These are phyloP conservation scores for Barnardius zonarius DNA, from an alignment of 2,113 vertebrate species.

Conservation along the genomic window DNA sequence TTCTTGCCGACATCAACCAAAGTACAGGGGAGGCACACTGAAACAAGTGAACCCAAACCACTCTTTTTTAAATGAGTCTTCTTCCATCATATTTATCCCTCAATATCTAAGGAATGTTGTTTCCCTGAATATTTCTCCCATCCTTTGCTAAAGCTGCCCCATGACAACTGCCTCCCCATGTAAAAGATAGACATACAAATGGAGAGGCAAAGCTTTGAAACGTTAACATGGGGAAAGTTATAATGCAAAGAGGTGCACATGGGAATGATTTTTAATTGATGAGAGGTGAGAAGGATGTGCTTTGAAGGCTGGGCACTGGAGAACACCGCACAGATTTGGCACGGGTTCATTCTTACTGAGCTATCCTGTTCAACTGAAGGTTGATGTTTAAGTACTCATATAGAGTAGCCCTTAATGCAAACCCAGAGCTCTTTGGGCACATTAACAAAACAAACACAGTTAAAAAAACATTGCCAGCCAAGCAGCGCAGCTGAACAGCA, in stretches of 20 bases:
- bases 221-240: not conserved
- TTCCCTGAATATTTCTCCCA: not conserved
- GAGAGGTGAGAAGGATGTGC: not conserved
- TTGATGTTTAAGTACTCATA: not conserved
- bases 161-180: not conserved
- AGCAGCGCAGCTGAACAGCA: not conserved
- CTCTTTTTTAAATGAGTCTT: not conserved
- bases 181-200: not conserved
- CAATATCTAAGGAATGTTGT: not conserved
- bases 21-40: not conserved
- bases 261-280: not conserved
- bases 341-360: not conserved
- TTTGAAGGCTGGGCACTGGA: not conserved
- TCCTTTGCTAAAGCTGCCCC: not conserved
- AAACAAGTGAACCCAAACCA: not conserved
- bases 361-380: not conserved
- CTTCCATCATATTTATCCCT: not conserved
- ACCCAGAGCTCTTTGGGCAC: not conserved
- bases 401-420: not conserved
- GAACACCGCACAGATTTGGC: not conserved
- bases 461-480: not conserved
- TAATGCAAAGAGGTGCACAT: not conserved
- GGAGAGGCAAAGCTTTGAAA: not conserved
- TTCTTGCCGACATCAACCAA: not conserved
- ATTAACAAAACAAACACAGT: not conserved